Base-by-base conservation (phyloP, 2,888 invertebrate genomes). In the Pseudolycoriella hygida region DNA sequence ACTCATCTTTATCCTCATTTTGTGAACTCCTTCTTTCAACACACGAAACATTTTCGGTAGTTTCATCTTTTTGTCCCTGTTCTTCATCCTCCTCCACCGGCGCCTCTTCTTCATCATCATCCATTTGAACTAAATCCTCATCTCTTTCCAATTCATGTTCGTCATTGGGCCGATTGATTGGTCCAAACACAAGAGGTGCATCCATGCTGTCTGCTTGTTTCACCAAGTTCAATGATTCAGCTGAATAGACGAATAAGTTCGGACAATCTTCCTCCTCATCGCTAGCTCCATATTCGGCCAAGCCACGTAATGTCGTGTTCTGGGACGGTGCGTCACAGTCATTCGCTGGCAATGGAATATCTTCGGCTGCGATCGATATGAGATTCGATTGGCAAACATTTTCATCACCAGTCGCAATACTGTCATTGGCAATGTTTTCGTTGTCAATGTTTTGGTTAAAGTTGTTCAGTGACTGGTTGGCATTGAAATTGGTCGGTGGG, bases 211-310 rank as follows among this genome's bases (percentile, higher is more conserved):
- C 59, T 2, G 40, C 30, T 31, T 45, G 44, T 25, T 48, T 59
- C 12, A 64, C 66, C 46, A 65, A 60, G 50, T 80, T 79, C 57
- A 84, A 79, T 48, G 84, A 84, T 54, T 82, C 77, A 8, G 80
- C 78, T 0, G 87, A 87, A 63, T 87, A 87, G 51, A 87, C 81
- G 11, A 81, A 81, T 60, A 85, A 85, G 61, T 87, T 87, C 3
- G 87, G 87, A 61, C 86, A 87, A 53, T 80, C 82, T 1, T 80
- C 79, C 45, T 74, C 76, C 15, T 72, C 72, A n/a, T 70, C 68
- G 19, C 68, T 47, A 25, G 48, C 67, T 46, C 57, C 69, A 65
- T 65, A 70, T 12, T 40, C 31, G 3, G 18, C 40, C 12, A 39
- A 17, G 17, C 39, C 39, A 10, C 17, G n/a, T 17, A 39, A 5